A percentile compares a stretch with the other conserved stretches of the same genome.
Evolutionary conservation across 2,888 invertebrate species (phyloP).

Genomic region (Leucania comma): DNA sequence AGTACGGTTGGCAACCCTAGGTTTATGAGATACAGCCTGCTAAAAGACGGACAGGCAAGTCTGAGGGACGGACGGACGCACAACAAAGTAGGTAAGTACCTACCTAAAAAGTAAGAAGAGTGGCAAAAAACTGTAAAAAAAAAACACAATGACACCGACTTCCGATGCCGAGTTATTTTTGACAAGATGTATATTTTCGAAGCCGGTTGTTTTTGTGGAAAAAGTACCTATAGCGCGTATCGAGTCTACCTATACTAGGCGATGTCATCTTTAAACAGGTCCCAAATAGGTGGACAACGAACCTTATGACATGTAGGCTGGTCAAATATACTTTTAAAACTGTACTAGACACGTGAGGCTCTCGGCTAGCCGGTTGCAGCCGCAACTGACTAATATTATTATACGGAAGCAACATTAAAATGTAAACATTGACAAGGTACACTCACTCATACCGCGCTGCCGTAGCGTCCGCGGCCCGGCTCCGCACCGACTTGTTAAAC

Average conservation of each 20-base stretch:
- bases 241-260: background rate
- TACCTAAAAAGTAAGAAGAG: background rate
- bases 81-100: too few species aligned
- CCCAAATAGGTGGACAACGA: background rate
- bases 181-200: background rate
- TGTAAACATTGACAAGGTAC: slow-evolving; percentile 4
- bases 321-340: too few species aligned
- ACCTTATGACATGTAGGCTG: background rate
- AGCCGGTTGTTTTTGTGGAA: background rate
- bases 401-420: slow-evolving; percentile 1
- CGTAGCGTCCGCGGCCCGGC: background rate
- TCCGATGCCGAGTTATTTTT: too few species aligned
- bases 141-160: background rate
- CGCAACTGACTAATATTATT: too few species aligned
- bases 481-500: slow-evolving; percentile 15
- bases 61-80: too few species aligned
- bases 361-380: background rate
- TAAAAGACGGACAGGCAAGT: too few species aligned
- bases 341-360: background rate
- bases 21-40: too few species aligned
- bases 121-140: background rate
- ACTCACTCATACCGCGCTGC: background rate
- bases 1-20: too few species aligned
- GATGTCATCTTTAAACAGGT: too few species aligned
- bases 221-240: background rate